Percentiles rank a stretch among this genome's conserved stretches.
These are phyloP conservation scores for Zeus faber DNA, from an alignment of 2,113 vertebrate genomes.

Conservation along the genomic window DNA sequence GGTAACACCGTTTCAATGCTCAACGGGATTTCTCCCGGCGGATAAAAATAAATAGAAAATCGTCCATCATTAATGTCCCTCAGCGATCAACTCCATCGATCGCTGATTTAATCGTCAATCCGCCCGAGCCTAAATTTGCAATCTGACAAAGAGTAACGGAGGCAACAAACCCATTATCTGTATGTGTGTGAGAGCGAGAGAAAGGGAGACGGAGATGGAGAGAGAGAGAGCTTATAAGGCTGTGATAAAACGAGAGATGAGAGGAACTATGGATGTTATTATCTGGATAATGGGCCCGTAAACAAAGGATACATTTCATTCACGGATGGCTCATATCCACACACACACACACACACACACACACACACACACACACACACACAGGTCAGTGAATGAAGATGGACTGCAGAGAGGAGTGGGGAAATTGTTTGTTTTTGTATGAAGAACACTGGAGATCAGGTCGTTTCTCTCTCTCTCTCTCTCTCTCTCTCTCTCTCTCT, in stretches of 20 bases:
- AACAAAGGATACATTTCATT: constrained; percentile 67
- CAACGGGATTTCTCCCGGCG: too few relatives aligned
- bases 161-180: constrained; percentile 53
- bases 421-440: constrained; percentile 34
- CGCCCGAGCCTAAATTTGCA: constrained; percentile 6
- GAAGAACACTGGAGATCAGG: background rate
- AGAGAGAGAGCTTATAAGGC: constrained; percentile 43
- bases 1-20: too few relatives aligned
- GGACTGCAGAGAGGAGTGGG: constrained; percentile 10
- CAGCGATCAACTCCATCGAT: too few relatives aligned
- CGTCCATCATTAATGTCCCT: too few relatives aligned
- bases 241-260: constrained; percentile 58
- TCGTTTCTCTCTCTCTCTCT: constrained; percentile 6
- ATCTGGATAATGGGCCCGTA: constrained; percentile 62
- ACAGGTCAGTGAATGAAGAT: constrained; percentile 29
- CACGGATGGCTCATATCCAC: constrained; percentile 38
- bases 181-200: constrained; percentile 11
- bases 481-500: background rate
- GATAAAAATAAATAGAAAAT: too few relatives aligned
- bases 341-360: constrained; percentile 1
- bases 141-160: constrained; percentile 48
- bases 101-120: too few relatives aligned
- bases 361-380: background rate
- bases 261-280: constrained; percentile 67
- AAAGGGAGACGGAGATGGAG: constrained; percentile 6